Percentiles rank a stretch among this genome's conserved stretches.
phyloP scores from a whole-genome alignment of 2,113 vertebrate genomes.

The Chitala chitala region DNA sequence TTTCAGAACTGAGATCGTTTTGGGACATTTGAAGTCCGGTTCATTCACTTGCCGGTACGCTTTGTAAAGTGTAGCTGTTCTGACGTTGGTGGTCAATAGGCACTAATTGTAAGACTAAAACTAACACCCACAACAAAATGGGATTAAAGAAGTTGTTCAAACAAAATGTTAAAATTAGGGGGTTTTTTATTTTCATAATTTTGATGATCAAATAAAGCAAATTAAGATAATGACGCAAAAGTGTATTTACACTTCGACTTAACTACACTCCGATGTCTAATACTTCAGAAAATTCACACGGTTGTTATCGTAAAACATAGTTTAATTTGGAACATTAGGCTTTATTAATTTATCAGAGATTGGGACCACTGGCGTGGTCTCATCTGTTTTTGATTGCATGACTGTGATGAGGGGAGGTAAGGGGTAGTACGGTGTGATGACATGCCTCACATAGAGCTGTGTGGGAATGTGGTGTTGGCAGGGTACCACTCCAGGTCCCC shows the following conservation, averaged over 20 bases:
- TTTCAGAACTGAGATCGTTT: slow-evolving; percentile 12
- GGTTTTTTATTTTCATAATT: not conserved
- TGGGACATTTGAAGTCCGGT: slow-evolving; percentile 15
- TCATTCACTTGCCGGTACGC: not conserved
- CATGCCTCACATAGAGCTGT: slow-evolving; percentile 14
- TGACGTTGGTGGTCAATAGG: not conserved
- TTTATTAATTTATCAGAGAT: slow-evolving; percentile 23
- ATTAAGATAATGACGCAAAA: not conserved
- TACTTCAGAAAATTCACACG: not conserved
- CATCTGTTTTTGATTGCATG: slow-evolving; percentile 12
- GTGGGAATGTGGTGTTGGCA: not conserved
- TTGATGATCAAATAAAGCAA: not conserved
- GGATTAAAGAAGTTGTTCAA: not conserved
- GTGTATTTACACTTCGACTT: not conserved
- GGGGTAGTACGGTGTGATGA: slow-evolving; percentile 13
- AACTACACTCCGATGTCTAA: not conserved
- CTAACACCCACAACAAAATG: not conserved
- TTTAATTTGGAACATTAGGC: slow-evolving; percentile 20
- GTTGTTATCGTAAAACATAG: slow-evolving; percentile 26
- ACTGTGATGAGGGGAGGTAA: not conserved
- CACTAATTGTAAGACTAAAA: not conserved
- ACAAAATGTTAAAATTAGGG: not conserved
- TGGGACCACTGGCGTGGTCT: slow-evolving; percentile 6
- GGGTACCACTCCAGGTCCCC: not conserved
- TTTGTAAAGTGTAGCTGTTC: not conserved